phyloP scores from a whole-genome alignment of 2,888 invertebrate species.

The Tetranychus piercei region DNA sequence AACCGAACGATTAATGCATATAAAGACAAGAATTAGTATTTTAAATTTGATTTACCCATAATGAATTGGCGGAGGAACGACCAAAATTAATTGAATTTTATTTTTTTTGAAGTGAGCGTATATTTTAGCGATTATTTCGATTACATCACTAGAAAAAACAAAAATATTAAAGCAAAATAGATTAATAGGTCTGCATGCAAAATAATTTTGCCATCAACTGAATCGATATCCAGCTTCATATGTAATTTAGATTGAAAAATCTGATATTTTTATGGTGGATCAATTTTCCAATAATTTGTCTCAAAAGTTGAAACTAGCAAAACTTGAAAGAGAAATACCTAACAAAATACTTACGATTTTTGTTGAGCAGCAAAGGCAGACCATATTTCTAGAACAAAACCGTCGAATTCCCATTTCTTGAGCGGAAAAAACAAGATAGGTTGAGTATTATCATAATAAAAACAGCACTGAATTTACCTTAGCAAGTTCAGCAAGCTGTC shows the following conservation, averaged over 20 bases:
- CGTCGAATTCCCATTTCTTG: conserved; percentile 63
- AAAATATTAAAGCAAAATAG: background rate
- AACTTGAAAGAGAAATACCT: background rate
- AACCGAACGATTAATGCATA: background rate
- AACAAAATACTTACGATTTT: conserved; percentile 31
- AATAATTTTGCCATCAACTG: no score
- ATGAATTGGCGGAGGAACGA: conserved; percentile 51
- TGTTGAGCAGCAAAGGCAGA: conserved; percentile 46
- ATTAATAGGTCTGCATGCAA: background rate
- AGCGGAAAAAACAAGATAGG: background rate
- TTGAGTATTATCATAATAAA: background rate
- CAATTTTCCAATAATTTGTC: no score
- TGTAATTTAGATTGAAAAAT: background rate
- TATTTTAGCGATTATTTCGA: conserved; percentile 31
- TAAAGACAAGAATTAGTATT: background rate
- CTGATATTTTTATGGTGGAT: no score
- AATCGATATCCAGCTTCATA: no score
- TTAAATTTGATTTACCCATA: conserved; percentile 24
- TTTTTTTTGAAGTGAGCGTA: conserved; percentile 25
- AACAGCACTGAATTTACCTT: conserved; percentile 36
- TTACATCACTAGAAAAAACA: conserved; percentile 30
- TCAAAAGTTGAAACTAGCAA: no score
- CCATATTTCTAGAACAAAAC: conserved; percentile 76
- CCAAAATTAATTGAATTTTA: conserved; percentile 41
- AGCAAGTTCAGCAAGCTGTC: conserved; percentile 45